A percentile compares a stretch with the other conserved stretches of the same genome.
Conservation (phyloP, 1,140 invertebrate species). For the Chlorops oryzae region DNA sequence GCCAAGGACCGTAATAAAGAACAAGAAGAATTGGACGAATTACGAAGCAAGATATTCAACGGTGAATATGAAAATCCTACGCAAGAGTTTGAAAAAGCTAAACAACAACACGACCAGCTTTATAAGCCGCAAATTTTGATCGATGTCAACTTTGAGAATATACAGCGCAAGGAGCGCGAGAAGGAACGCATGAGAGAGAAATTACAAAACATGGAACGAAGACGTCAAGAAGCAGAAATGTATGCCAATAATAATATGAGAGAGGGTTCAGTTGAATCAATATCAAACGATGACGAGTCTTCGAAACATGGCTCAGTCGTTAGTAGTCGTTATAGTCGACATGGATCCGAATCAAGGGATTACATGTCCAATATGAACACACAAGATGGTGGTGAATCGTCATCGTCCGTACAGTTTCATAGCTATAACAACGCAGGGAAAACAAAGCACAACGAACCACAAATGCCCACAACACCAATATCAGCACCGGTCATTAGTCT, state of each 20-base stretch:
- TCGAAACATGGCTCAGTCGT: conserved; percentile 26
- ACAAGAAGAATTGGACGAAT: conserved; percentile 85
- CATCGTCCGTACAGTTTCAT: conserved; percentile 1
- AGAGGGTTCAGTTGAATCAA: conserved; percentile 22
- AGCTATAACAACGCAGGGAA: conserved; percentile 4
- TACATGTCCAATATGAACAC: conserved; percentile 20
- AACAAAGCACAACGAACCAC: conserved; percentile 10
- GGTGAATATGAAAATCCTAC: conserved; percentile 66
- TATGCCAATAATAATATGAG: conserved; percentile 26
- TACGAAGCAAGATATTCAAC: conserved; percentile 75
- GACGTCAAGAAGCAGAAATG: conserved; percentile 27
- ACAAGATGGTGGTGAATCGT: conserved; percentile 9
- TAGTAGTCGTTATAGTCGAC: conserved; percentile 28
- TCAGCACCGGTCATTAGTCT: conserved; percentile 39
- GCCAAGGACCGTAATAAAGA: conserved; percentile 83
- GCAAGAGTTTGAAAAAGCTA: conserved; percentile 71
- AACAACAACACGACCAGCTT: conserved; percentile 72
- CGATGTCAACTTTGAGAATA: conserved; percentile 56
- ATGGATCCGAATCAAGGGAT: conserved; percentile 41
- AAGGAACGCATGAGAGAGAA: conserved; percentile 51
- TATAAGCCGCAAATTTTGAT: conserved; percentile 76
- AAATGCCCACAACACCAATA: conserved; percentile 32
- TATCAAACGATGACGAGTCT: conserved; percentile 34
- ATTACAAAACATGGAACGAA: conserved; percentile 48
- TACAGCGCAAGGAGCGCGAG: conserved; percentile 53